Evolutionary conservation across 2,113 vertebrate genomes (phyloP).

Genomic region (Epinephelus fuscoguttatus): DNA sequence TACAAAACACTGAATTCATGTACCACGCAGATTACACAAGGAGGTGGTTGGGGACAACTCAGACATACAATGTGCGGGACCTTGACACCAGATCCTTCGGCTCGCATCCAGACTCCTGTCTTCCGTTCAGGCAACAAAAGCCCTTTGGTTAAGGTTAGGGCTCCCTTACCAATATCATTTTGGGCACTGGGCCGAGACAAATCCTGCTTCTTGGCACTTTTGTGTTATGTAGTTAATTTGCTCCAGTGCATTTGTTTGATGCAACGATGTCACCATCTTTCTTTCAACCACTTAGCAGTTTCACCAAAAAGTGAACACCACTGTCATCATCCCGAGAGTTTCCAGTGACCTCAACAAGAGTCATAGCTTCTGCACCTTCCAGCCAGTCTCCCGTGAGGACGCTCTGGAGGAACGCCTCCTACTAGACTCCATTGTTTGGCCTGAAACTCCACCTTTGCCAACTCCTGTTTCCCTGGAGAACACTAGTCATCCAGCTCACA

Average conservation of each 20-base stretch:
- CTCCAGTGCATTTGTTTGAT: background rate
- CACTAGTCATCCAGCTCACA: constrained; percentile 88
- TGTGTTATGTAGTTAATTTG: background rate
- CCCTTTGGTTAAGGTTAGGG: no score
- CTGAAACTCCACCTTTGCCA: constrained; percentile 68
- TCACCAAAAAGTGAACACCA: background rate
- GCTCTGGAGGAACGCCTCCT: constrained; percentile 84
- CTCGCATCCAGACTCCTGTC: no score
- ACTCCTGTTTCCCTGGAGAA: constrained; percentile 74
- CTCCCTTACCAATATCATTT: no score
- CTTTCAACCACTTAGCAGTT: background rate
- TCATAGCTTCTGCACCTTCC: constrained; percentile 64
- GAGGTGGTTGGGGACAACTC: no score
- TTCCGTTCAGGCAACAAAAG: no score
- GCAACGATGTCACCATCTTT: background rate
- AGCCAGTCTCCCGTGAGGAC: constrained; percentile 81
- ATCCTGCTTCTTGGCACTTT: background rate
- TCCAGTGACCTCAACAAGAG: fast-evolving
- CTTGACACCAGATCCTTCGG: no score
- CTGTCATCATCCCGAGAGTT: fast-evolving
- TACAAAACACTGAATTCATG: no score
- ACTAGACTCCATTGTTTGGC: constrained; percentile 86
- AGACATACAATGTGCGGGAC: no score
- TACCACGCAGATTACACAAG: no score
- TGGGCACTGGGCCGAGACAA: background rate